These are phyloP conservation scores for Cassiopea andromeda DNA, from an alignment of 30 jellyfish, hydroid and myxozoan genomes.

Conservation along the genomic window DNA sequence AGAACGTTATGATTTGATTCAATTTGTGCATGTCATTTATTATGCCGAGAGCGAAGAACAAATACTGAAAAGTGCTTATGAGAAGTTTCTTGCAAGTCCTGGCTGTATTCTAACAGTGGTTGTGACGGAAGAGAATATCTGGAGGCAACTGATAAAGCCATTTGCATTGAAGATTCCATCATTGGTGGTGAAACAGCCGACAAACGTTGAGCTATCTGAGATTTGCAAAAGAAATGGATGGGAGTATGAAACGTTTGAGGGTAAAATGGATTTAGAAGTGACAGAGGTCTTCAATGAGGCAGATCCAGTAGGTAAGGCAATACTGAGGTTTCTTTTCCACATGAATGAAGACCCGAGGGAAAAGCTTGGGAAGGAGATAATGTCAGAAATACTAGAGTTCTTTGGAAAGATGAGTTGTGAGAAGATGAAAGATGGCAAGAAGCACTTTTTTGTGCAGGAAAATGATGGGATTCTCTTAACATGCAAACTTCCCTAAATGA, in stretches of 20 bases:
- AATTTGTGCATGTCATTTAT: constrained; percentile 13
- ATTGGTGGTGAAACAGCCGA: not conserved
- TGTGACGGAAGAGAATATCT: no score
- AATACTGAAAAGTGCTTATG: not conserved
- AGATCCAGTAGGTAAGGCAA: constrained; percentile 16
- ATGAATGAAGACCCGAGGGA: constrained; percentile 18
- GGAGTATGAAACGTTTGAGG: constrained; percentile 11
- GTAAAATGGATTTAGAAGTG: not conserved
- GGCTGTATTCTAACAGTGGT: no score
- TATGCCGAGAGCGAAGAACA: constrained; percentile 18
- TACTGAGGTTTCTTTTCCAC: constrained; percentile 40
- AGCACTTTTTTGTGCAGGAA: not conserved
- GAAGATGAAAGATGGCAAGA: not conserved
- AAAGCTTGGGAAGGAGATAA: not conserved
- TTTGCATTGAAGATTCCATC: no score
- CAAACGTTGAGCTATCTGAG: not conserved
- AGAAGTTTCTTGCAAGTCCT: no score
- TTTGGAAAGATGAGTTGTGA: constrained; percentile 9
- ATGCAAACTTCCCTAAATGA: not conserved
- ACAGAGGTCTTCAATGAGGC: constrained; percentile 17
- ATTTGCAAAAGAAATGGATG: constrained; percentile 7
- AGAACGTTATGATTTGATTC: constrained; percentile 4
- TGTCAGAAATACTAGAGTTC: constrained; percentile 18
- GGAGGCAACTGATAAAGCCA: no score
- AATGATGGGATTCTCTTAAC: constrained; percentile 6